A percentile compares a stretch with the other conserved stretches of the same genome.
phyloP scores from a whole-genome alignment of 2,113 vertebrate species.

The Pao palembangensis region DNA sequence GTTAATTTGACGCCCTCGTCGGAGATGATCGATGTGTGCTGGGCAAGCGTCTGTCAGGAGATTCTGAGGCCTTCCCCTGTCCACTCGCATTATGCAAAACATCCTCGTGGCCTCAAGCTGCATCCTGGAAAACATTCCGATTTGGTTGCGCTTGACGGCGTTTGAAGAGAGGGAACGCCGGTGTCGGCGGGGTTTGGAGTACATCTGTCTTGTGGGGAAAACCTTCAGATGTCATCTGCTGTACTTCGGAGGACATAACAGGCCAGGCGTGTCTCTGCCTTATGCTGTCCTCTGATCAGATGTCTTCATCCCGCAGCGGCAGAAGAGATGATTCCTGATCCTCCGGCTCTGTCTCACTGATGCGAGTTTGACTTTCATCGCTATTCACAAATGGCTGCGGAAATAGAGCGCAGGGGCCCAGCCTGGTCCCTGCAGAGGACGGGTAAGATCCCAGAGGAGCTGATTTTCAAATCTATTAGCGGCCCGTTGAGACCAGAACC shows the following conservation, averaged over 20 bases:
- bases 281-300: slow-evolving; percentile 26
- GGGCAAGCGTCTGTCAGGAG: slow-evolving; percentile 43
- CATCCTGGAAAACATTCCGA: slow-evolving; percentile 33
- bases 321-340: neutral
- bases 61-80: slow-evolving; percentile 12
- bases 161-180: slow-evolving; percentile 15
- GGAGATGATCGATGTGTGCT: slow-evolving; percentile 63
- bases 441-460: neutral
- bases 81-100: slow-evolving; percentile 30
- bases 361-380: neutral
- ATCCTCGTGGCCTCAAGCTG: slow-evolving; percentile 32
- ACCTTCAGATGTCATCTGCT: too few relatives aligned
- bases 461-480: neutral
- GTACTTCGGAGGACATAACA: slow-evolving; percentile 11
- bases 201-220: neutral
- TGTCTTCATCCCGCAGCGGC: slow-evolving; percentile 23
- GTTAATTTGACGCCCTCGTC: slow-evolving; percentile 63
- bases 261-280: slow-evolving; percentile 5
- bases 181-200: neutral
- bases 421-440: too few relatives aligned
- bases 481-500: too few relatives aligned
- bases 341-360: neutral
- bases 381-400: neutral
- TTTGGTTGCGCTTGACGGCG: slow-evolving; percentile 12
- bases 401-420: neutral